Evolutionary conservation across 2,113 vertebrate genomes (phyloP).

Genomic region (Psittacara wagleri): DNA sequence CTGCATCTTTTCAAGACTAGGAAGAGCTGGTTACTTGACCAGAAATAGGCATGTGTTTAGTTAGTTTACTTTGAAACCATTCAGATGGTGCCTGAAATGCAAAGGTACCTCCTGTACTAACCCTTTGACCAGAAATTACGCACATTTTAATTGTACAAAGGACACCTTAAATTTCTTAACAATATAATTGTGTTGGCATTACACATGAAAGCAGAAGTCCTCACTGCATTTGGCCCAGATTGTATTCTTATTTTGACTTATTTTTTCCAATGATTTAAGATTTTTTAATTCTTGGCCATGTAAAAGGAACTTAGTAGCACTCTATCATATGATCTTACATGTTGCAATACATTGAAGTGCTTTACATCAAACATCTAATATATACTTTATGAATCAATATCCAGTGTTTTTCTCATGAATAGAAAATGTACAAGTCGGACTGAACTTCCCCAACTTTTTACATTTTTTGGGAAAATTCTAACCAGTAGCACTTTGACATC

Average conservation of each 20-base stretch:
- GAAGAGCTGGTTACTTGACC: neutral
- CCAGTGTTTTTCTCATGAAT: neutral
- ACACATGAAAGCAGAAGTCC: neutral
- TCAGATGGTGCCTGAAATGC: neutral
- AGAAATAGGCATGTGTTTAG: neutral
- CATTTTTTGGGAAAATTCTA: neutral
- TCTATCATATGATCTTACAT: neutral
- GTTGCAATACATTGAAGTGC: neutral
- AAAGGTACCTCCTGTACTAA: neutral
- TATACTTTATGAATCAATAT: neutral
- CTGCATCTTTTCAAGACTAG: neutral
- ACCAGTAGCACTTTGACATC: neutral
- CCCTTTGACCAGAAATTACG: neutral
- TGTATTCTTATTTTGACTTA: neutral
- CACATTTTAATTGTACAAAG: neutral
- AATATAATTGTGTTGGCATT: neutral
- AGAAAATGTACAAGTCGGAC: neutral
- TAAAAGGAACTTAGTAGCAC: neutral
- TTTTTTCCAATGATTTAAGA: neutral
- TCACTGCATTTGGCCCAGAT: neutral
- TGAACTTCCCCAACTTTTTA: neutral
- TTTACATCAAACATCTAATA: neutral
- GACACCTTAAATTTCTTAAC: neutral
- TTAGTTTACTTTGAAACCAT: neutral
- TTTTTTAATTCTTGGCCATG: neutral